These are phyloP conservation scores for Halictus quadricinctus DNA, from an alignment of 2,888 invertebrate species.

Conservation along the genomic window DNA sequence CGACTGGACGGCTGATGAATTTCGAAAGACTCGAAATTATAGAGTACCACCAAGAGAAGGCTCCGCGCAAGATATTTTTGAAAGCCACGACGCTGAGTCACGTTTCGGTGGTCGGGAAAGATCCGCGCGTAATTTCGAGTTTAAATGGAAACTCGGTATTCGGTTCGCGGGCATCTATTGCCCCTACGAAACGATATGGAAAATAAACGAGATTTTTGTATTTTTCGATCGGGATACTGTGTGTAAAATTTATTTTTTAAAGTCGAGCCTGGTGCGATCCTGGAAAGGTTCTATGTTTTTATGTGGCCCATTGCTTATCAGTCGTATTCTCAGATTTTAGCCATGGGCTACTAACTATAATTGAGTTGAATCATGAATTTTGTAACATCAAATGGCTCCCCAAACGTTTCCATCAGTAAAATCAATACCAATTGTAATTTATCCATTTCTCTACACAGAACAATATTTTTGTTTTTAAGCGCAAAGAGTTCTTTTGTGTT, in stretches of 20 bases:
- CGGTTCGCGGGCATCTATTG: neutral
- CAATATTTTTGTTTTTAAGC: neutral
- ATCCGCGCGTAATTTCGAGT: neutral
- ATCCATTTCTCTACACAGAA: neutral
- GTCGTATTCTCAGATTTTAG: neutral
- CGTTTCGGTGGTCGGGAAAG: neutral
- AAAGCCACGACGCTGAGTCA: neutral
- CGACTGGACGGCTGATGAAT: neutral
- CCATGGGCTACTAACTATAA: no score
- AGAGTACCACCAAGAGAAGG: neutral
- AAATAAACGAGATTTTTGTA: neutral
- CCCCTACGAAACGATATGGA: neutral
- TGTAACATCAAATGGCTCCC: neutral
- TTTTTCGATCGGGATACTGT: neutral
- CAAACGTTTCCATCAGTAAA: neutral
- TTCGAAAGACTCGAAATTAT: slow-evolving; percentile 5
- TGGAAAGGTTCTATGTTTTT: neutral
- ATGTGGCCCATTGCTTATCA: neutral
- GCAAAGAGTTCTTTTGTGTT: neutral
- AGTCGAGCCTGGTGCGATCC: neutral
- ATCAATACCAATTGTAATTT: neutral
- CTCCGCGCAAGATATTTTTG: neutral
- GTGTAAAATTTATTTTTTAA: neutral
- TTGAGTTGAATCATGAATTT: neutral
- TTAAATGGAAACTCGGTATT: neutral